These are phyloP conservation scores for Onychomys arenicola DNA, from an alignment of 2,797 vertebrate species.

Conservation along the genomic window DNA sequence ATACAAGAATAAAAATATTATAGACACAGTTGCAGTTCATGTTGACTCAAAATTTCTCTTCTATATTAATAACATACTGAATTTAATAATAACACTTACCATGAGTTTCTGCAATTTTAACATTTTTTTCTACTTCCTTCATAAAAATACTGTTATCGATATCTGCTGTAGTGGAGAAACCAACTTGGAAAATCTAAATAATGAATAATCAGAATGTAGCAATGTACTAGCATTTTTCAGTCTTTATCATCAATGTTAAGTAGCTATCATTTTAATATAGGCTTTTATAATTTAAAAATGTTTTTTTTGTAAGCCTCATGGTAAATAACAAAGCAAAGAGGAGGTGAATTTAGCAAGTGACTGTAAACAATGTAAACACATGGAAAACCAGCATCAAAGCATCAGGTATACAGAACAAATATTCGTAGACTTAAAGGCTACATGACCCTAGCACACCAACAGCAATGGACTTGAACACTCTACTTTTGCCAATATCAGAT, in stretches of 20 bases:
- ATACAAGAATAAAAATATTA: not conserved
- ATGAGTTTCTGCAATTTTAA: slow-evolving; percentile 24
- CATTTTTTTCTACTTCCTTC: slow-evolving; percentile 19
- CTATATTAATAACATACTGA: not conserved
- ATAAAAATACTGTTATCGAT: not conserved
- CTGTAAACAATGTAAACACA: not conserved
- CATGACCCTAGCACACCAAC: not conserved
- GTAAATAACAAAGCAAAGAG: not conserved
- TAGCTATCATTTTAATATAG: not conserved
- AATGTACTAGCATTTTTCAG: not conserved
- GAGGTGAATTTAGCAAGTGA: not conserved
- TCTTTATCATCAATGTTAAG: not conserved
- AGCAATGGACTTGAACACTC: not conserved
- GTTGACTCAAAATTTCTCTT: not conserved
- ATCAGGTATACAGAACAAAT: not conserved
- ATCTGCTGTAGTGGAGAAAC: slow-evolving; percentile 8
- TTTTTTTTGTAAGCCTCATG: not conserved
- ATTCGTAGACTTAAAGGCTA: not conserved
- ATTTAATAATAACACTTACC: slow-evolving; percentile 70
- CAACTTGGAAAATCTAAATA: slow-evolving; percentile 73
- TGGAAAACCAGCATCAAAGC: not conserved
- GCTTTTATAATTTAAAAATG: not conserved
- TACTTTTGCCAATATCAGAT: not conserved
- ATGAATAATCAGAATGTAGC: not conserved
- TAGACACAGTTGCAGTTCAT: not conserved